A percentile compares a stretch with the other conserved stretches of the same genome.
phyloP scores from a whole-genome alignment of 1,140 invertebrate genomes.

The Cotesia chilonis region DNA sequence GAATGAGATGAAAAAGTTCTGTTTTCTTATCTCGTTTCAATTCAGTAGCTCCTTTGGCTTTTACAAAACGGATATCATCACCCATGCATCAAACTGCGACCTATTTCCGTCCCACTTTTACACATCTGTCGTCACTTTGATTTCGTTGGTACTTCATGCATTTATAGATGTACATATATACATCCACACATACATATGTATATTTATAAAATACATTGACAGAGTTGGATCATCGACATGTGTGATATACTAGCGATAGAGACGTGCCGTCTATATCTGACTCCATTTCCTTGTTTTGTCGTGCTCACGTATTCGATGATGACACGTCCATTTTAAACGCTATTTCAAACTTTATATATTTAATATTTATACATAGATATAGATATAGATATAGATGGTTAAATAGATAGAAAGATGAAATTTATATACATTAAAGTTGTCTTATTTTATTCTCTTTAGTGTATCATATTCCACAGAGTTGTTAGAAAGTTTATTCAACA shows the following conservation, averaged over 20 bases:
- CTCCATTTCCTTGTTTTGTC: slow-evolving; percentile 14
- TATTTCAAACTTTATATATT: too few species aligned
- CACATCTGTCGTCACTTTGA: slow-evolving; percentile 50
- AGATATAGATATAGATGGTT: too few species aligned
- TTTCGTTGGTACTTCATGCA: slow-evolving; percentile 42
- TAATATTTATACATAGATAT: too few species aligned
- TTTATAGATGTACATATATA: slow-evolving; percentile 26
- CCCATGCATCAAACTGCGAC: slow-evolving; percentile 42
- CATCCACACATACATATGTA: background rate
- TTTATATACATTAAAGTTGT: too few species aligned
- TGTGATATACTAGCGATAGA: background rate
- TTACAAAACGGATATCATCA: slow-evolving; percentile 28
- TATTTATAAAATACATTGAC: too few species aligned
- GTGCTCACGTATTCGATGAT: slow-evolving; percentile 8
- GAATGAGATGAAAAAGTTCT: too few species aligned
- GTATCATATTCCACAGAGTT: background rate
- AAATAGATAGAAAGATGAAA: too few species aligned
- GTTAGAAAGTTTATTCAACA: slow-evolving; percentile 43
- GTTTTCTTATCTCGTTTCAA: slow-evolving; percentile 33
- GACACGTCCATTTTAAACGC: slow-evolving; percentile 19
- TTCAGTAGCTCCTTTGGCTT: slow-evolving; percentile 11
- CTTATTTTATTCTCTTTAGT: too few species aligned
- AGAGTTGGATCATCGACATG: too few species aligned
- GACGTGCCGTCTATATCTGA: background rate
- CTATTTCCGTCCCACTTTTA: slow-evolving; percentile 54